Percentiles rank a stretch among this genome's conserved stretches.
Conservation (phyloP, 1,140 invertebrate species). For the Caerostris darwini region DNA sequence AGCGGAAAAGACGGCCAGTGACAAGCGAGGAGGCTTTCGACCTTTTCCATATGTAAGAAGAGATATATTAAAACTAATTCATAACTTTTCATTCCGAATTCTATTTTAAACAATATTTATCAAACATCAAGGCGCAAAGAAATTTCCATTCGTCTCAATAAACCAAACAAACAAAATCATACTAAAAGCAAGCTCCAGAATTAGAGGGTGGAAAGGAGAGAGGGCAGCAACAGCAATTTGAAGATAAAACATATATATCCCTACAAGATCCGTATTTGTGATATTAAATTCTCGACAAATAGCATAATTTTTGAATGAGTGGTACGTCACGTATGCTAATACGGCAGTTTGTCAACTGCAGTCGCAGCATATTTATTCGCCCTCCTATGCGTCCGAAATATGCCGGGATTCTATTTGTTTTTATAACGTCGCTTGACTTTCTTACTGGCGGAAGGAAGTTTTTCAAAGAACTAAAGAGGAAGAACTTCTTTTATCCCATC, state of each 20-base stretch:
- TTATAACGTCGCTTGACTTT: slow-evolving; percentile 42
- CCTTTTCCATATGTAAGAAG: background rate
- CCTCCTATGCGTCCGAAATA: background rate
- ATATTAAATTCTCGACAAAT: slow-evolving; percentile 73
- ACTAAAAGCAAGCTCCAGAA: slow-evolving; percentile 11
- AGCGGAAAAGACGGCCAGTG: background rate
- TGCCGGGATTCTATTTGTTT: background rate
- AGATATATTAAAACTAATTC: slow-evolving; percentile 16
- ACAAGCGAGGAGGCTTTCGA: background rate
- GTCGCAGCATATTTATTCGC: slow-evolving; percentile 46
- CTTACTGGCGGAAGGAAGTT: background rate
- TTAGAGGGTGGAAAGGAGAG: background rate
- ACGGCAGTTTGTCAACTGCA: slow-evolving; percentile 47
- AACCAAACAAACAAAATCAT: slow-evolving; percentile 15
- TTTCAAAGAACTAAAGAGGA: background rate
- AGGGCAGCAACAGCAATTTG: background rate
- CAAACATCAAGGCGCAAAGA: background rate
- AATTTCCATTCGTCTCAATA: background rate
- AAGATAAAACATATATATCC: slow-evolving; percentile 50
- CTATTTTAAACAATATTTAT: slow-evolving; percentile 33
- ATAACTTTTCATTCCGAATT: slow-evolving; percentile 22
- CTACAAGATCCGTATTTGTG: slow-evolving; percentile 41
- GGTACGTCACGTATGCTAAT: slow-evolving; percentile 65
- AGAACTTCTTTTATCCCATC: background rate
- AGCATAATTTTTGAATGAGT: slow-evolving; percentile 63